Conservation (phyloP, 2,113 vertebrate genomes). For the Lipophrys pholis region DNA sequence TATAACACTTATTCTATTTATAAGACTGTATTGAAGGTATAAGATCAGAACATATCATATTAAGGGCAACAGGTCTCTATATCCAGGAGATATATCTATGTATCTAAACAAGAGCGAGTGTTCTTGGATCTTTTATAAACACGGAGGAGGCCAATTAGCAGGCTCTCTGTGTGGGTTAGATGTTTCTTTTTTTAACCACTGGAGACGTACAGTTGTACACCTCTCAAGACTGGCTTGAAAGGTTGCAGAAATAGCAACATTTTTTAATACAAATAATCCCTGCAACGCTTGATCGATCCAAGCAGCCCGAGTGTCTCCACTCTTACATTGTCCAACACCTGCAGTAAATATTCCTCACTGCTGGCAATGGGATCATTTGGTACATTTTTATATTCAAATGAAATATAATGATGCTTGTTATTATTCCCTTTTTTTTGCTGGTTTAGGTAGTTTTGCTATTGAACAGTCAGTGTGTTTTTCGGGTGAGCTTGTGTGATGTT, state of each 20-base stretch:
- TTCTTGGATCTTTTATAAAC: background rate
- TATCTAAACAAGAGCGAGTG: background rate
- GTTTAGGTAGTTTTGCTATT: background rate
- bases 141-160: background rate
- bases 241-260: constrained; percentile 16
- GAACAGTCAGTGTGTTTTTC: background rate
- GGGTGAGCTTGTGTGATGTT: background rate
- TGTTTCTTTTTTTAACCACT: background rate
- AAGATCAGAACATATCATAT: too few relatives aligned
- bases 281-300: constrained; percentile 21
- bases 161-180: background rate
- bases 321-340: constrained; percentile 11
- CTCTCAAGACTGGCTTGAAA: background rate
- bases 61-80: too few relatives aligned
- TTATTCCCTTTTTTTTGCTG: background rate
- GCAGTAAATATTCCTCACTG: background rate
- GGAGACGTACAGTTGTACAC: background rate
- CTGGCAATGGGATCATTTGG: background rate
- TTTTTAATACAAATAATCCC: constrained; percentile 27
- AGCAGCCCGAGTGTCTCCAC: background rate
- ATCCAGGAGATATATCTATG: too few relatives aligned
- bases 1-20: too few relatives aligned
- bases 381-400: too few relatives aligned
- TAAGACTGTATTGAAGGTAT: too few relatives aligned
- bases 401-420: background rate